phyloP scores from a whole-genome alignment of 2,797 vertebrate species.

The Gouania willdenowi region DNA sequence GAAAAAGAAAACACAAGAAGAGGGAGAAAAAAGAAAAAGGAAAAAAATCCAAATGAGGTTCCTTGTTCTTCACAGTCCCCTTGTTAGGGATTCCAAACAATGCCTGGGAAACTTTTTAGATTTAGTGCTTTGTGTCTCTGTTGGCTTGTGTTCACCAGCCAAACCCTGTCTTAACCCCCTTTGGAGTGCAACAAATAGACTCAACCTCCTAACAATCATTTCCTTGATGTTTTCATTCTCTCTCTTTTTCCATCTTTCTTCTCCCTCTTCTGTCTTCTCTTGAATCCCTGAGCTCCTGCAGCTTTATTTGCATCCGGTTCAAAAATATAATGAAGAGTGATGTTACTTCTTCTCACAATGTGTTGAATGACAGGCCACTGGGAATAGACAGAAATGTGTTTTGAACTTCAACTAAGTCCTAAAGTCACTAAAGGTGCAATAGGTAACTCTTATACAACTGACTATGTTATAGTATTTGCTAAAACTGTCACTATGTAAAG shows the following conservation, averaged over 20 bases:
- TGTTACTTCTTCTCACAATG: slow-evolving; percentile 48
- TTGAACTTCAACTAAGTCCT: slow-evolving; percentile 53
- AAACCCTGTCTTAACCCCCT: slow-evolving; percentile 79
- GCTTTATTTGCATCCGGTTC: slow-evolving; percentile 75
- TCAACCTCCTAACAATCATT: slow-evolving; percentile 56
- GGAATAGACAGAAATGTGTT: slow-evolving; percentile 65
- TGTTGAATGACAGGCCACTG: slow-evolving; percentile 66
- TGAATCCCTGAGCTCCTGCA: slow-evolving; percentile 70
- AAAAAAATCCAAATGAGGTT: slow-evolving; percentile 69
- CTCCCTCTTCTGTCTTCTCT: slow-evolving; percentile 47
- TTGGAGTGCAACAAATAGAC: slow-evolving; percentile 68
- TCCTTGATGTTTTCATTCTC: slow-evolving; percentile 69
- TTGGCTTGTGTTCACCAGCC: slow-evolving; percentile 75
- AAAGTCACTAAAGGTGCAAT: slow-evolving; percentile 67
- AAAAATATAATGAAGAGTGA: slow-evolving; percentile 68
- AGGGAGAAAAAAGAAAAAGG: slow-evolving; percentile 16
- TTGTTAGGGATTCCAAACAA: slow-evolving; percentile 80
- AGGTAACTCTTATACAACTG: no score
- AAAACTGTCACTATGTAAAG: no score
- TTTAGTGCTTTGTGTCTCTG: slow-evolving; percentile 73
- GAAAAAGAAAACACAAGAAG: slow-evolving; percentile 54
- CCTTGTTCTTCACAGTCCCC: slow-evolving; percentile 70
- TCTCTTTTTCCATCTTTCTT: slow-evolving; percentile 47
- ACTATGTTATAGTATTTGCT: no score
- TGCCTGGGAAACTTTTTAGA: slow-evolving; percentile 76